Percentiles rank a stretch among this genome's conserved stretches.
Evolutionary conservation across 1,140 invertebrate species (phyloP).

Genomic region (Atopsyche davidsoni): DNA sequence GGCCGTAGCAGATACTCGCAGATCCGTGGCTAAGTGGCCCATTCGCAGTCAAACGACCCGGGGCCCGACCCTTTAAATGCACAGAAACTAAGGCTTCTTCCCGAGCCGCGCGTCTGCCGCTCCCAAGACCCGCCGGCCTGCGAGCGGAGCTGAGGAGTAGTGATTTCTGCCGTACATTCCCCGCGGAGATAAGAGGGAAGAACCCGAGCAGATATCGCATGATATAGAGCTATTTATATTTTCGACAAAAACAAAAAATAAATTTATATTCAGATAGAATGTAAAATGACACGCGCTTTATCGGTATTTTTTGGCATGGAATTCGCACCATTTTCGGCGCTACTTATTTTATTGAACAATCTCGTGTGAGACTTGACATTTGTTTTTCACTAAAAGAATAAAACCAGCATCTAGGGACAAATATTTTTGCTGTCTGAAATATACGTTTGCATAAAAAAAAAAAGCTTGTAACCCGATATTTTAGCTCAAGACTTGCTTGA

Average conservation of each 20-base stretch:
- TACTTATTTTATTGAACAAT: conserved; percentile 2
- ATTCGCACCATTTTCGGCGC: neutral
- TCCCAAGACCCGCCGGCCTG: neutral
- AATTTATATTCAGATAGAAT: too few species aligned
- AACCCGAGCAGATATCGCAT: too few species aligned
- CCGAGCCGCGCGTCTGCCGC: conserved; percentile 39
- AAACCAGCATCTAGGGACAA: neutral
- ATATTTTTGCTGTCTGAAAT: neutral
- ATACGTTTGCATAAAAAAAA: too few species aligned
- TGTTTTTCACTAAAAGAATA: neutral
- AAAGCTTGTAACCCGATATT: too few species aligned
- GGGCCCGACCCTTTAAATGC: conserved; percentile 27
- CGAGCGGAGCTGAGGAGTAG: conserved; percentile 17
- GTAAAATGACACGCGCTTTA: too few species aligned
- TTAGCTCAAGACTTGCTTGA: too few species aligned
- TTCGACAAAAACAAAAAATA: neutral
- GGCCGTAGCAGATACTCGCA: neutral
- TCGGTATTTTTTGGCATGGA: too few species aligned
- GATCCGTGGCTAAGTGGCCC: conserved; percentile 49
- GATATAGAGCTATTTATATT: neutral
- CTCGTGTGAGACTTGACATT: neutral
- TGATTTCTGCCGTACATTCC: conserved; percentile 12
- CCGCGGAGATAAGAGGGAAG: neutral
- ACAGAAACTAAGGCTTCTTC: conserved; percentile 50
- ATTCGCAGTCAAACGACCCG: conserved; percentile 51